Evolutionary conservation across 2,888 invertebrate species (phyloP), one percentile per base, ranked within the genome.

Genomic region (Chrysopilus asiliformis): DNA sequence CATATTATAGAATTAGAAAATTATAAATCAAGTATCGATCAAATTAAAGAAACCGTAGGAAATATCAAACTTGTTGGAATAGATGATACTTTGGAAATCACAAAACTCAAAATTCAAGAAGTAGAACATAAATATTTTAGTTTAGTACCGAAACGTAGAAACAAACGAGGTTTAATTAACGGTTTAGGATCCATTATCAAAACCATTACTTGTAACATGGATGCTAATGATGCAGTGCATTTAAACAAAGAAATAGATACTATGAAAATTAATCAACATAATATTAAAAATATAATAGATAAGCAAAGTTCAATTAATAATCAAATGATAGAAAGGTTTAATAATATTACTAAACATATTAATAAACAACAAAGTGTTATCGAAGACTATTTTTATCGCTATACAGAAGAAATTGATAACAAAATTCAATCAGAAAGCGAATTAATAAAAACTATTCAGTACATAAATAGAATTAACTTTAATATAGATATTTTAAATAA

Each of bases 331-430:
- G 24, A 35, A 35, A 28, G 36, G 12, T 35, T 38, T 9, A 14
- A 32, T 12, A 41, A 41, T n/a, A 41, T 41, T 10, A 41, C 35
- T 7, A 30, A 38, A 8, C 41, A 41, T 14, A 38, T 39, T 24
- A 41, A 41, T 32, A n/a, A 18, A 12, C 41, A 41, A 33, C 36
- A 41, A 35, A 17, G 38, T 14, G 32, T 38, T 14, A 10, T 41
- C 19, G 16, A 38, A 38, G 19, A 30, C 10, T 38, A 26, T 10
- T 13, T 41, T 3, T 32, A 35, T 22, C 15, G 38, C 15, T 35
- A 31, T 2, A 34, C 34, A 35, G 13, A 12, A 25, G 14, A 13
- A 5, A 9, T 38, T n/a, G 4, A 16, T n/a, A 18, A 38, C 9
- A 31, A 34, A 31, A 27, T 41, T 13, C 33, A 17, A 7, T 26